Conservation (phyloP, 1,140 invertebrate genomes). For the Bombus cullumanus region DNA sequence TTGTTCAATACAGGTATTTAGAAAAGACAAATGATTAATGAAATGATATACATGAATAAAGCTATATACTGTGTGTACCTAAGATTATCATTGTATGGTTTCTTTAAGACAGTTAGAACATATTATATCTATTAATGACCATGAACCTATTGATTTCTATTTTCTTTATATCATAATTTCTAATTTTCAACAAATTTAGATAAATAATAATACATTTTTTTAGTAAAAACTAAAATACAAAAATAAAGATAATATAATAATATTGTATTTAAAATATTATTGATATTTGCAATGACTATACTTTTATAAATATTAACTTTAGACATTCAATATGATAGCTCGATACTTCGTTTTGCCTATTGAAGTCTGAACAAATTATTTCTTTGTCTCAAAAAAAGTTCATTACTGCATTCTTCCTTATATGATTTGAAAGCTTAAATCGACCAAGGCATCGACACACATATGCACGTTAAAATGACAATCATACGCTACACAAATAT, state of each 20-base stretch:
- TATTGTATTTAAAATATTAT: background rate
- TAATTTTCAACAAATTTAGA: background rate
- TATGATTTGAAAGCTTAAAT: background rate
- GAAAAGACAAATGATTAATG: conserved; percentile 10
- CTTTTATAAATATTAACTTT: conserved; percentile 4
- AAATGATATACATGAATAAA: conserved; percentile 4
- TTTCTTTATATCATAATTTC: conserved; percentile 2
- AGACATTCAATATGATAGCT: background rate
- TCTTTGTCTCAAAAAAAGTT: background rate
- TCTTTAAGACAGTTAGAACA: conserved; percentile 60
- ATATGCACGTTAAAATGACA: conserved; percentile 13
- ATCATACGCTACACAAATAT: background rate
- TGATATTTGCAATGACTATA: background rate
- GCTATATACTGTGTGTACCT: conserved; percentile 1
- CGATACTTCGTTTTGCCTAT: background rate
- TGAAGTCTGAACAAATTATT: background rate
- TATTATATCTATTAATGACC: conserved; percentile 68
- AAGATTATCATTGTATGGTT: conserved; percentile 61
- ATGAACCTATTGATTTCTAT: conserved; percentile 70
- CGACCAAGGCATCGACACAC: background rate
- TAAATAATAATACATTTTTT: background rate
- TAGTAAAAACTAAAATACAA: background rate
- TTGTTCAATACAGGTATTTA: background rate
- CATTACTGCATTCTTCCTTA: background rate
- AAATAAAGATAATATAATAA: conserved; percentile 5